Evolutionary conservation across 2,888 invertebrate genomes (phyloP).

Genomic region (Polylopha cassiicola): DNA sequence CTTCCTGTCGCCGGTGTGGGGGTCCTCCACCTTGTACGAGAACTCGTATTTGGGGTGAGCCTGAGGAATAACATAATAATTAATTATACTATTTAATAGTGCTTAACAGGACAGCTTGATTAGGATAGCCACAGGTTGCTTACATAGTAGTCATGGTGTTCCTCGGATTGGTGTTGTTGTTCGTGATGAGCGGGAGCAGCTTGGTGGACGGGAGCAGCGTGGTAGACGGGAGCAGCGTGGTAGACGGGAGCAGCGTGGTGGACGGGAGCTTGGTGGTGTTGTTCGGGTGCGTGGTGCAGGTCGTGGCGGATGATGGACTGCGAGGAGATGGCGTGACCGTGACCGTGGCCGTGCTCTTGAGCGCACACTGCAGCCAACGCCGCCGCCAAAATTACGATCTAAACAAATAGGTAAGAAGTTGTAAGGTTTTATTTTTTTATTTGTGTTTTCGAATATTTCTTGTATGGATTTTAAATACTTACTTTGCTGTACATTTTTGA

Average conservation of each 20-base stretch:
- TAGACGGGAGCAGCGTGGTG: constrained; percentile 18
- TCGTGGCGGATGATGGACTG: constrained; percentile 38
- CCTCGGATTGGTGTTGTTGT: constrained; percentile 11
- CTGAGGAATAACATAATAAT: constrained; percentile 22
- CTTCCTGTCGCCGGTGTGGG: constrained; percentile 46
- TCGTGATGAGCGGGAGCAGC: constrained; percentile 12
- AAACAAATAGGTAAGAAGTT: background rate
- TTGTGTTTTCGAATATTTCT: background rate
- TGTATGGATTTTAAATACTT: constrained; percentile 28
- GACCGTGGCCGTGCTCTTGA: constrained; percentile 34
- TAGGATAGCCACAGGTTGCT: background rate
- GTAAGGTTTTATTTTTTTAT: background rate
- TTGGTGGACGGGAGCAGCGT: constrained; percentile 6
- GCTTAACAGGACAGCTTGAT: background rate
- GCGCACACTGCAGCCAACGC: constrained; percentile 32
- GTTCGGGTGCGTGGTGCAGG: constrained; percentile 6
- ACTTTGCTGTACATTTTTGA: constrained; percentile 47
- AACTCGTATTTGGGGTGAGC: constrained; percentile 41
- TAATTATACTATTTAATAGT: background rate
- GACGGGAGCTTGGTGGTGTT: constrained; percentile 10
- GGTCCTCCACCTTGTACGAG: constrained; percentile 44
- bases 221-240: constrained; percentile 17
- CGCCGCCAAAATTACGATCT: constrained; percentile 25
- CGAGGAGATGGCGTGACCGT: constrained; percentile 35
- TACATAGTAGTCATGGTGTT: constrained; percentile 19